Evolutionary conservation across 92 coral and sea anemone species (phyloP), one percentile per base, ranked within the genome.

Genomic region (Montipora capitata): DNA sequence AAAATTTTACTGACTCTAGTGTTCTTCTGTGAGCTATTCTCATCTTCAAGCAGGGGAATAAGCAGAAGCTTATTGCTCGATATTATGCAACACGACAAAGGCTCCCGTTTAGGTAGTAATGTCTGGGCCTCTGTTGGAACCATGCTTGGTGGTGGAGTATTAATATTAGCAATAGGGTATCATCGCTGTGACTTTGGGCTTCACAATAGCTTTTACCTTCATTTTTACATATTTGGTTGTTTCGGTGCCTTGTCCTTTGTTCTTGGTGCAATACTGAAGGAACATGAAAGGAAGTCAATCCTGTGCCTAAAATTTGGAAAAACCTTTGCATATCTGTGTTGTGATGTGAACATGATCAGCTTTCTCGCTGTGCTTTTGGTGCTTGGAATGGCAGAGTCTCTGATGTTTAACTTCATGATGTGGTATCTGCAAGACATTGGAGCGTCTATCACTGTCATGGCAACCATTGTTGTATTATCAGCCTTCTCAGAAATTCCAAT

Each of bases 351-450:
- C 70, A 85, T 90, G 44, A 71, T 98, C 68, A 88, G 97, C 15
- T 92, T 93, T 63, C 78, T 98, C 44, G 86, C 94, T 11, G 83
- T 96, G 79, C 82, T 98, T 59, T 92, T 91, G 52, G 93, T 85
- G 35, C 92, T 96, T 44, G 99, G 99, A n/a, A 88, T 94, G 20
- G 98, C 99, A 11, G 98, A 98, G 74, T 98, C 99, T 20, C 85
- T 94, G 12, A 92, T 92, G 88, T 90, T 91, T 71, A 98, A 90
- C 70, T 98, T 88, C 68, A 90, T 98, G 94, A 96, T 98, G 98
- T 98, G 99, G 99, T 98, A 98, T 76, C 80, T 98, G 11, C 96
- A 92, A 42, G 99, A 98, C 80, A 93, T 98, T 42, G 93, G 93
- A 16, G 94, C 96, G 11, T 91, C 96, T 39, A 89, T 89, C 16